Percentiles rank a stretch among this genome's conserved stretches.
Conservation (phyloP, 2,888 invertebrate genomes). For the Heteropelma amictum region DNA sequence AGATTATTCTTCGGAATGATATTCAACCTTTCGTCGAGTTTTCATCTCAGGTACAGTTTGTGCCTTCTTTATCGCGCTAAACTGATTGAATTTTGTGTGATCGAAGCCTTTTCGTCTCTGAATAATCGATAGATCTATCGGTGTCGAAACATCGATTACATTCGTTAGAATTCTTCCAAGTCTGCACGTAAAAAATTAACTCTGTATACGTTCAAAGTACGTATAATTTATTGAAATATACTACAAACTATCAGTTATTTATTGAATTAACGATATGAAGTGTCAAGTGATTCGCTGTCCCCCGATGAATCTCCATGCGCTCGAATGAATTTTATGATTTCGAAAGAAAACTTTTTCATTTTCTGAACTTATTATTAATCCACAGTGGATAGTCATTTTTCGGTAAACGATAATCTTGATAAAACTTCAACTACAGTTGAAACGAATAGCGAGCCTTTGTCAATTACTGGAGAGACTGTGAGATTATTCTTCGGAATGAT, state of each 20-base stretch:
- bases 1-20: too few relatives aligned
- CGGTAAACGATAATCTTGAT: too few relatives aligned
- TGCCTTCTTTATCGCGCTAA: conserved; percentile 30
- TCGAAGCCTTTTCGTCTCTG: neutral
- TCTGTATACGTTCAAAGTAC: conserved; percentile 23
- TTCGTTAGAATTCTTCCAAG: conserved; percentile 12
- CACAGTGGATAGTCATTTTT: too few relatives aligned
- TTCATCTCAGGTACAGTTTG: too few relatives aligned
- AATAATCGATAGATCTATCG: neutral
- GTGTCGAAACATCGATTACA: conserved; percentile 30
- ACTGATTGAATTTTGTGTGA: conserved; percentile 14
- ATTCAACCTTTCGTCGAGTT: too few relatives aligned
- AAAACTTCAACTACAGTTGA: too few relatives aligned
- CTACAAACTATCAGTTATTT: too few relatives aligned
- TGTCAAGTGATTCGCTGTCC: conserved; percentile 62
- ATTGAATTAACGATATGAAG: conserved; percentile 60
- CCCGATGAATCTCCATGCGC: conserved; percentile 35
- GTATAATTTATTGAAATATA: too few relatives aligned
- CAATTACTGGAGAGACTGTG: too few relatives aligned
- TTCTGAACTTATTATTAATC: conserved; percentile 29
- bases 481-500: too few relatives aligned
- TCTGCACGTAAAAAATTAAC: conserved; percentile 46
- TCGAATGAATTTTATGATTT: neutral
- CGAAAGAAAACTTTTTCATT: conserved; percentile 10
- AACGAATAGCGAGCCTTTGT: too few relatives aligned